Base-by-base conservation (phyloP, 2,113 vertebrate genomes). In the Gobio gobio region DNA sequence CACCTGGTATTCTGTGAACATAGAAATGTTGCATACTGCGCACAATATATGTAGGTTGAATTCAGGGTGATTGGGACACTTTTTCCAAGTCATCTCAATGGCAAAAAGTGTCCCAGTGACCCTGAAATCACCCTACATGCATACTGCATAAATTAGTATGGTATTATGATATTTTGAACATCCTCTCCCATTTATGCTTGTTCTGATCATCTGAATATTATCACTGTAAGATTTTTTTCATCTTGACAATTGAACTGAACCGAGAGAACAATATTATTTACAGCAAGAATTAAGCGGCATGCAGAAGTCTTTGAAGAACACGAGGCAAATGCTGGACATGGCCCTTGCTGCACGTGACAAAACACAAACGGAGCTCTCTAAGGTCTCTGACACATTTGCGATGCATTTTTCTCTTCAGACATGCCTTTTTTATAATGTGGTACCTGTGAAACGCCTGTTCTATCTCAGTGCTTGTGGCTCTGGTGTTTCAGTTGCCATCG, bases 231-330 rank as follows among this genome's bases (percentile, higher is more conserved):
- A 22, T 22, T 20, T 36, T 33, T 68, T 68, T 68, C 9, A 22
- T 33, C 63, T 33, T 66, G 24, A 70, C 7, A 73, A 66, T 75
- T 72, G 10, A 49, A 8, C 40, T 22, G 20, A 83, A 33, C 7
- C 4, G 26, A 63, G 58, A 51, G 14, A 51, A 29, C 18, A 8
- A 47, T 72, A 5, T 33, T 61, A 2, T 1, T 82, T 45, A 68
- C 86, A 94, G 93, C 56, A 54, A 7, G 87, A 93, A 2, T n/a
- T 92, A 83, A 61, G 51, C 0, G 88, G 89, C 5, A 1, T 86
- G 59, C 73, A 89, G 88, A 90, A 12, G 47, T 12, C 26, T 49
- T 14, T 91, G 2, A 86, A 84, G 16, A 86, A 1, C 0, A 89
- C 91, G 40, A 82, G 0, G 7, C 83, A 88, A 83, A 77, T 47